Percentiles rank a stretch among this genome's conserved stretches.
Evolutionary conservation across 2,113 vertebrate species (phyloP).

Genomic region (Choloepus hoffmanni): DNA sequence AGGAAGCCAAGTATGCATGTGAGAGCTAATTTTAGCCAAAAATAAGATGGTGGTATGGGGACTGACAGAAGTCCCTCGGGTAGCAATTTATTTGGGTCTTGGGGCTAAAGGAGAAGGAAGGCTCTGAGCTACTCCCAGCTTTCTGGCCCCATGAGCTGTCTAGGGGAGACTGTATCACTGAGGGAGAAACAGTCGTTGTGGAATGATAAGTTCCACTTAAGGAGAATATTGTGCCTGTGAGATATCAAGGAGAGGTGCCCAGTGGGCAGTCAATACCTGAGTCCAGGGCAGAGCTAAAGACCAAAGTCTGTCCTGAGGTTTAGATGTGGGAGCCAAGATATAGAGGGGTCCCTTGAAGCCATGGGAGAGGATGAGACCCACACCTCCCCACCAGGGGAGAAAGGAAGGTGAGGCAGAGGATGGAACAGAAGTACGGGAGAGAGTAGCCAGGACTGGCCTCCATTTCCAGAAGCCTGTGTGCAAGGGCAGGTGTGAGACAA

Average conservation of each 20-base stretch:
- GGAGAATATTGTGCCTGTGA: neutral
- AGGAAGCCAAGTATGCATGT: no score
- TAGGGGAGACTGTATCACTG: fast-evolving
- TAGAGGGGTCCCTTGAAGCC: neutral
- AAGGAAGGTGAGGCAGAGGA: neutral
- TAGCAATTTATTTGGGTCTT: neutral
- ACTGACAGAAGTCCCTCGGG: neutral
- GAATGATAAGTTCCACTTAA: neutral
- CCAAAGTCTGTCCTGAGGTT: neutral
- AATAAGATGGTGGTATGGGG: neutral
- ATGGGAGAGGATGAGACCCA: neutral
- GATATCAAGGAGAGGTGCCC: neutral
- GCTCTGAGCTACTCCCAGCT: neutral
- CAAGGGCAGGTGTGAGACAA: no score
- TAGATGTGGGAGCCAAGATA: neutral
- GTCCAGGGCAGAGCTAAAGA: neutral
- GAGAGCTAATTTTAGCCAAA: neutral
- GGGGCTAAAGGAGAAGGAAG: neutral
- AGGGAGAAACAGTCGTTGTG: neutral
- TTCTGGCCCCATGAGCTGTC: neutral
- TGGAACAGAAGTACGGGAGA: neutral
- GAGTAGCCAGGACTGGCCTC: no score
- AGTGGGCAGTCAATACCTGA: neutral
- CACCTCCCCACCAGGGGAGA: neutral
- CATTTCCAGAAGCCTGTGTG: no score